A percentile compares a stretch with the other conserved stretches of the same genome.
These are phyloP conservation scores for Sinella curviseta DNA, from an alignment of 1,140 invertebrate species.

Conservation along the genomic window DNA sequence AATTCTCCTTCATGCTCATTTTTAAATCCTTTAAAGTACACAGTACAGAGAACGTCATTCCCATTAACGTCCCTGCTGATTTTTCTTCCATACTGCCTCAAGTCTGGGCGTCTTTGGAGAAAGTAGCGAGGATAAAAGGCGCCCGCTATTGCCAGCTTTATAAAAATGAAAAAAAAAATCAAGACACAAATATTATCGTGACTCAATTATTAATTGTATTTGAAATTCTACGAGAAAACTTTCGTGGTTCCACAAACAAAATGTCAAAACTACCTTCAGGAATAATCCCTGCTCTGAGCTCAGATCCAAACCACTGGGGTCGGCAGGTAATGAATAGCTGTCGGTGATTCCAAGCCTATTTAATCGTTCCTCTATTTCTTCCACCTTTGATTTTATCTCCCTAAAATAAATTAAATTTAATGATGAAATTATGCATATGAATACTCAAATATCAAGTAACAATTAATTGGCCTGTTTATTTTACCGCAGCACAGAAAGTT, in stretches of 20 bases:
- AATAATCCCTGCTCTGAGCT: constrained; percentile 34
- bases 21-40: constrained; percentile 72
- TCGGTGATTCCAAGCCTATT: neutral
- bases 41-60: constrained; percentile 73
- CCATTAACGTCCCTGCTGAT: constrained; percentile 66
- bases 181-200: neutral
- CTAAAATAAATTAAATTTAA: constrained; percentile 35
- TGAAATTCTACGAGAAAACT: neutral
- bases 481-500: constrained; percentile 33
- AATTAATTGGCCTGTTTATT: neutral
- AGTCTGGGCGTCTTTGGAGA: constrained; percentile 57
- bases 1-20: constrained; percentile 69
- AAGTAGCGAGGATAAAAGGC: constrained; percentile 94
- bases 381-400: constrained; percentile 37
- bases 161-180: neutral
- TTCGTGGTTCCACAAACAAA: no score
- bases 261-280: constrained; percentile 32
- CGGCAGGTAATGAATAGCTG: neutral
- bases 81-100: constrained; percentile 62
- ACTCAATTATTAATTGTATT: neutral
- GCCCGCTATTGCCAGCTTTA: constrained; percentile 69
- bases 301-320: neutral
- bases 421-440: neutral
- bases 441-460: neutral
- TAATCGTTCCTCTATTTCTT: constrained; percentile 36